Conservation (phyloP, 2,113 vertebrate genomes). For the Indicator maculatus region DNA sequence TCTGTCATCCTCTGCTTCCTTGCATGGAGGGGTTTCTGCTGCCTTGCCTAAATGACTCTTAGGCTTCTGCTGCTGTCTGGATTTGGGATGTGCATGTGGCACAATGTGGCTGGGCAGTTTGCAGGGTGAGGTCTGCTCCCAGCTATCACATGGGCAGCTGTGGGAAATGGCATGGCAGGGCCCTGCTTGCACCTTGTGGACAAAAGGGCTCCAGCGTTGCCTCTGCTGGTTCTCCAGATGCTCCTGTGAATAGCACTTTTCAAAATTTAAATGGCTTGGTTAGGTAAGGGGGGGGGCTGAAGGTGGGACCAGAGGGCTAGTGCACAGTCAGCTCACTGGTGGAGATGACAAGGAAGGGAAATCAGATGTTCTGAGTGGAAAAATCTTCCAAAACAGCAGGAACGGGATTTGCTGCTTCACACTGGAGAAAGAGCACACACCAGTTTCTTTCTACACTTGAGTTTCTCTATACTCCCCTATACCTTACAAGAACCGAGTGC, state of each 20-base stretch:
- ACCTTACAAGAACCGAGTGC: background rate
- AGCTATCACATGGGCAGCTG: fast-evolving
- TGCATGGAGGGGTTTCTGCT: background rate
- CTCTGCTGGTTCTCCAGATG: background rate
- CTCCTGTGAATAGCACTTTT: background rate
- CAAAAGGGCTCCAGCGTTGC: background rate
- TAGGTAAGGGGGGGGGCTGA: background rate
- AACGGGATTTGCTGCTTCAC: background rate
- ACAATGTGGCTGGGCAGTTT: fast-evolving
- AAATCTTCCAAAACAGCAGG: background rate
- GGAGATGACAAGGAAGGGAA: background rate
- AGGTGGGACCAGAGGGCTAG: background rate
- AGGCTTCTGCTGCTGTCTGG: background rate
- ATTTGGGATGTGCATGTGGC: background rate
- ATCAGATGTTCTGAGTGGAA: background rate
- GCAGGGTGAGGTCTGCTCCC: background rate
- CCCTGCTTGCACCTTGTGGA: background rate
- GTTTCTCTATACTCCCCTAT: background rate
- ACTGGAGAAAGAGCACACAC: background rate
- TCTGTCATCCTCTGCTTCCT: background rate
- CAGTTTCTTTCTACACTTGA: background rate
- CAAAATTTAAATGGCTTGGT: background rate
- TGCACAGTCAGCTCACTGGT: background rate
- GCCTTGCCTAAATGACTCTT: background rate
- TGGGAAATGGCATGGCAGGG: background rate